Evolutionary conservation across 2,113 vertebrate species (phyloP), one percentile per base, ranked within the genome.

Genomic region (Oreochromis aureus): DNA sequence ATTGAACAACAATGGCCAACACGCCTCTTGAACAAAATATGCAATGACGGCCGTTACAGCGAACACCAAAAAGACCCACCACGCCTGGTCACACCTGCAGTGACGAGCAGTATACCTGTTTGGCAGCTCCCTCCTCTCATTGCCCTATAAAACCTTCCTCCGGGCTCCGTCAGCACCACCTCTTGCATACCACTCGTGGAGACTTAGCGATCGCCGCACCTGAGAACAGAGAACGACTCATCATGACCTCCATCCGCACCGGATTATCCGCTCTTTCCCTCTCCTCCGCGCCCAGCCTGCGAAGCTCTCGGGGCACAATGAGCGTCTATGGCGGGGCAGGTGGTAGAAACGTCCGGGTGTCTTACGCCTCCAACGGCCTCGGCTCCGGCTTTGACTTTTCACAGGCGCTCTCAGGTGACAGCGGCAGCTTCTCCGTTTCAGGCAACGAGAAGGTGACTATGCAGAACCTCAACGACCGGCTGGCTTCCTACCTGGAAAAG

Each of bases 381-480:
- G 80, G 82, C 32, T 39, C 85, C 13, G 90, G 94, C 8, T 93
- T 95, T 5, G 93, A 94, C 84, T 18, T 95, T 86, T 2, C 69
- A 1, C 27, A 44, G 1, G 86, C 63, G 2, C 1, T 84, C 5
- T 58, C n/a, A 0, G 80, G 87, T 4, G 56, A 3, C 2, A 46
- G 18, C 5, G 55, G 16, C 30, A 82, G 32, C 6, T 8, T 86
- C 7, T 7, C 11, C 10, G 1, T 59, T 0, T 2, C 44, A 0
- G 11, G 44, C 12, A 95, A 58, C 71, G 94, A 96, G 87, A 97
- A 97, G 79, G 4, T 27, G 7, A 96, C 96, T 85, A 97, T 97
- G 97, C 96, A 97, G 94, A 96, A 96, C 87, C 96, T 97, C 19
- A 97, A 97, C 32, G 96, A 97, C 88, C 96, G 96, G 1, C 91